phyloP scores from a whole-genome alignment of 2,113 vertebrate species.

The Platysternon megacephalum region DNA sequence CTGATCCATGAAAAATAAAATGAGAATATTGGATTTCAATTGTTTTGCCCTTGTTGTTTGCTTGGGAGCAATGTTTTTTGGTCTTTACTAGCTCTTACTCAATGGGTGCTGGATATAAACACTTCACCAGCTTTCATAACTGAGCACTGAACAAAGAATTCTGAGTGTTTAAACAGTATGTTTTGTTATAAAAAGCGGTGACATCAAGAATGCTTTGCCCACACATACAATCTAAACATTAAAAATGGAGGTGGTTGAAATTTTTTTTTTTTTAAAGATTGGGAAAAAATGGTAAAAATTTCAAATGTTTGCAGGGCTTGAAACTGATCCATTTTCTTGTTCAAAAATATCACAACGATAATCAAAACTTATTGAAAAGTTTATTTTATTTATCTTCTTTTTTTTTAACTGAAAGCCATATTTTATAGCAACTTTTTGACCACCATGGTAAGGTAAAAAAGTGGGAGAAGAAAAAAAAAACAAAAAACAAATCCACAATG shows the following conservation, averaged over 20 bases:
- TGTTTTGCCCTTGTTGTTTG: background rate
- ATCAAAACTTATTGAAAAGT: background rate
- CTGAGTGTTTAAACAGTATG: background rate
- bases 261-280: too few species aligned
- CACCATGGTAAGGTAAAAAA: background rate
- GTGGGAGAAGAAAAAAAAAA: background rate
- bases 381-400: background rate
- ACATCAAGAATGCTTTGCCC: background rate
- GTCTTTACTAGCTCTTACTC: background rate
- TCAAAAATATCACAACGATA: background rate
- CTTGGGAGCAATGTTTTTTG: background rate
- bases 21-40: background rate
- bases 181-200: background rate
- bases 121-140: background rate
- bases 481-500: background rate
- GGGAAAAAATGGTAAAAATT: background rate
- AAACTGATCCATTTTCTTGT: background rate
- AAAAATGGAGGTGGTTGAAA: background rate
- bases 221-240: background rate
- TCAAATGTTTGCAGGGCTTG: background rate
- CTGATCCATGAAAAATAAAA: background rate
- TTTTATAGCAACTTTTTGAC: background rate
- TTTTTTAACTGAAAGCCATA: background rate
- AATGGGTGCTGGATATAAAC: background rate
- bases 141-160: background rate